phyloP scores from a whole-genome alignment of 2,888 invertebrate species.

The Falcaria lacertinaria region DNA sequence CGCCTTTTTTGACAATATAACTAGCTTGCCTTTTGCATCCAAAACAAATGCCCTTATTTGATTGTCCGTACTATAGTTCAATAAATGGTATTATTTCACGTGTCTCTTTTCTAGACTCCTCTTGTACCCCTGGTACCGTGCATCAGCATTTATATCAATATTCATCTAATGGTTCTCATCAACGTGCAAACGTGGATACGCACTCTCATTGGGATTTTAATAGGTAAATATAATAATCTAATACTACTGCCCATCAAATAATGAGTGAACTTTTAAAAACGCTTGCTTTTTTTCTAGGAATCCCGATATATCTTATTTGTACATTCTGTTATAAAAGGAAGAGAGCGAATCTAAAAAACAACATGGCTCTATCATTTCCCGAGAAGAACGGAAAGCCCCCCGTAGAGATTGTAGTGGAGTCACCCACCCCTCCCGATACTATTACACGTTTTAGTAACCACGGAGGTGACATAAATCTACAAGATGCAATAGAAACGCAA shows the following conservation, averaged over 20 bases:
- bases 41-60: no score
- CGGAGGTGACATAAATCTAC: conserved; percentile 28
- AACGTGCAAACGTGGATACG: conserved; percentile 90
- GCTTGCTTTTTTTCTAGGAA: conserved; percentile 42
- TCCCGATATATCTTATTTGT: conserved; percentile 60
- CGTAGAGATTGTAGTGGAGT: conserved; percentile 63
- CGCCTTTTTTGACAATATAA: no score
- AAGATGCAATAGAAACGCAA: conserved; percentile 9
- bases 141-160: conserved; percentile 89
- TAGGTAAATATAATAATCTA: conserved; percentile 85
- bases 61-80: no score
- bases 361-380: conserved; percentile 27
- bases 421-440: conserved; percentile 64
- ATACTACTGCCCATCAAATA: no score
- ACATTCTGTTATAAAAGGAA: conserved; percentile 49
- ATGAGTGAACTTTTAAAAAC: no score
- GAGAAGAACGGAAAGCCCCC: conserved; percentile 54
- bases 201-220: conserved; percentile 87
- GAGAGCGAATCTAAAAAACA: conserved; percentile 28
- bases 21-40: no score
- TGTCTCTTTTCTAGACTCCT: conserved; percentile 82
- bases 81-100: no score
- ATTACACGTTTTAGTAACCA: conserved; percentile 38
- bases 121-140: conserved; percentile 90
- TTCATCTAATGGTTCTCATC: conserved; percentile 91